Evolutionary conservation across 2,888 invertebrate genomes (phyloP).

Genomic region (Helicoverpa assulta): DNA sequence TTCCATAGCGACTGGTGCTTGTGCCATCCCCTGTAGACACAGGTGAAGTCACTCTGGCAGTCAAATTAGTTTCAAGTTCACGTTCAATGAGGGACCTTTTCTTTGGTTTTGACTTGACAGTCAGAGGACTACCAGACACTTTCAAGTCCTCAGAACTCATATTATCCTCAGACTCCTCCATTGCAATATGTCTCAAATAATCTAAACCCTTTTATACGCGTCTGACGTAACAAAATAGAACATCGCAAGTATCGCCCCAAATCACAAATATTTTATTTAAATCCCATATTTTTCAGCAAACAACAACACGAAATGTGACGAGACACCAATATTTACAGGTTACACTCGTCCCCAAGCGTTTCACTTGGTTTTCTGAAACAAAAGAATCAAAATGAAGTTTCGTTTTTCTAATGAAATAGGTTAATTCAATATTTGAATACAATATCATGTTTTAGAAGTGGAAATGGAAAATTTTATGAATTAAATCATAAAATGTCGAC

Average conservation of each 20-base stretch:
- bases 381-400: slow-evolving; percentile 89
- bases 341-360: slow-evolving; percentile 64
- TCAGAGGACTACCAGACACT: slow-evolving; percentile 63
- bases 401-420: slow-evolving; percentile 77
- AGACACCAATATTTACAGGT: slow-evolving; percentile 64
- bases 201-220: slow-evolving; percentile 52
- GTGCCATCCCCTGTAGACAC: slow-evolving; percentile 69
- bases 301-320: slow-evolving; percentile 67
- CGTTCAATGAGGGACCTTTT: slow-evolving; percentile 84
- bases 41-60: slow-evolving; percentile 82
- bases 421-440: slow-evolving; percentile 78
- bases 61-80: slow-evolving; percentile 84
- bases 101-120: slow-evolving; percentile 78
- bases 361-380: slow-evolving; percentile 80
- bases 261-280: slow-evolving; percentile 60
- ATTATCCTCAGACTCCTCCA: slow-evolving; percentile 84
- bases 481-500: slow-evolving; percentile 70
- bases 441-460: slow-evolving; percentile 60
- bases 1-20: slow-evolving; percentile 90
- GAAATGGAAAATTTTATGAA: slow-evolving; percentile 69
- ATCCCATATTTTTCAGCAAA: slow-evolving; percentile 57
- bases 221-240: slow-evolving; percentile 71
- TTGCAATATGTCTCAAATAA: slow-evolving; percentile 62
- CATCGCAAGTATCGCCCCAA: slow-evolving; percentile 67
- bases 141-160: slow-evolving; percentile 75